phyloP scores from a whole-genome alignment of 2,888 invertebrate species.

The Ichneumon xanthorius region DNA sequence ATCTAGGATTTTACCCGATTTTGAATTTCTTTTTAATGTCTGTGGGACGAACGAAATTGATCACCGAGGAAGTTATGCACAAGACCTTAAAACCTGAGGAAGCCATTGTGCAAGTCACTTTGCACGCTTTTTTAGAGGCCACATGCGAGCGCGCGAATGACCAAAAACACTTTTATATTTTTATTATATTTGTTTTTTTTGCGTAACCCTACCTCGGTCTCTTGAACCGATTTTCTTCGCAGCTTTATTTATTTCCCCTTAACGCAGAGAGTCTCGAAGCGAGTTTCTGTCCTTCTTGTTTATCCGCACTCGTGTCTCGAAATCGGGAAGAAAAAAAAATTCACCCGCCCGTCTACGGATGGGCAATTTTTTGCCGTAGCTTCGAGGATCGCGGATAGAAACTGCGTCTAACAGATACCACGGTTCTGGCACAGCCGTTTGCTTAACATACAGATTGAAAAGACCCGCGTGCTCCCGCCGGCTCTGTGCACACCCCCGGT shows the following conservation, averaged over 20 bases:
- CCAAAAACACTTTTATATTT: no score
- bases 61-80: no score
- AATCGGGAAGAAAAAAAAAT: background rate
- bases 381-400: conserved; percentile 2
- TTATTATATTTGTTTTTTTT: no score
- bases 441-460: conserved; percentile 43
- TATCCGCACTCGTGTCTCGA: background rate
- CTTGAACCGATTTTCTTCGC: background rate
- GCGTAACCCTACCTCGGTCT: no score
- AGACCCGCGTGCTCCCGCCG: conserved; percentile 1
- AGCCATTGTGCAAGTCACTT: no score
- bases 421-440: conserved; percentile 7
- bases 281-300: background rate
- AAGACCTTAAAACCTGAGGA: no score
- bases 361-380: conserved; percentile 4
- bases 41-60: no score
- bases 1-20: no score
- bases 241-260: background rate
- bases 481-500: background rate
- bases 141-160: no score
- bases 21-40: no score
- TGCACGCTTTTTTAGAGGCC: no score
- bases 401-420: background rate
- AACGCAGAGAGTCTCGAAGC: background rate
- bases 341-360: background rate